Evolutionary conservation across 2,797 vertebrate genomes (phyloP).

Genomic region (Fistularia tabacaria): DNA sequence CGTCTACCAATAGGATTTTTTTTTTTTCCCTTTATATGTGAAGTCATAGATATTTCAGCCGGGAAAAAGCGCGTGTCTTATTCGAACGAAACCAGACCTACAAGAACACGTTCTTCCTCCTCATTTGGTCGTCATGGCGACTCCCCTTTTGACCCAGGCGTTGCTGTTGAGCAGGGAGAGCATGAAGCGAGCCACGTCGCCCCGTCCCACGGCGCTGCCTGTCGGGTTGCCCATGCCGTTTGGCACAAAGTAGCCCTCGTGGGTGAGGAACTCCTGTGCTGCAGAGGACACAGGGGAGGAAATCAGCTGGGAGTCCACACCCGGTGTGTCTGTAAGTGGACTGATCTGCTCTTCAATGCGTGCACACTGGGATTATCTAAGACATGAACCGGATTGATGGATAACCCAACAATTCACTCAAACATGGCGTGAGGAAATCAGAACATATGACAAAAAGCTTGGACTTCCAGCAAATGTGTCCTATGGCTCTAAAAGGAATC

Average conservation of each 20-base stretch:
- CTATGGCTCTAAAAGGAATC: too few species aligned
- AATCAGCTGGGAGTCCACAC: too few species aligned
- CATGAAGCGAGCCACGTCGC: conserved; percentile 75
- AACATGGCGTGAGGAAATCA: neutral
- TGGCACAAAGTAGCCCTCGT: conserved; percentile 76
- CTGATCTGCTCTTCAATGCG: neutral
- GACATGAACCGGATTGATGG: neutral
- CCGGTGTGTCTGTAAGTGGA: neutral
- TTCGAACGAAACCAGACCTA: neutral
- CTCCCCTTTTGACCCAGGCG: conserved; percentile 71
- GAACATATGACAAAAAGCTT: conserved; percentile 10
- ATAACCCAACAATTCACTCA: conserved; percentile 4
- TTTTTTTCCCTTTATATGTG: neutral
- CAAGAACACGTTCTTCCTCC: neutral
- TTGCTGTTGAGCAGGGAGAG: conserved; percentile 72
- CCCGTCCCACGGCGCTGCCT: conserved; percentile 55
- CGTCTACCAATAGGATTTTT: neutral
- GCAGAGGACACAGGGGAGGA: conserved; percentile 10
- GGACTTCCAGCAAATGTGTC: conserved; percentile 15
- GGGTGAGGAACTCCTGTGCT: conserved; percentile 74
- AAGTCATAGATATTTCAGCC: neutral
- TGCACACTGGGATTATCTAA: neutral
- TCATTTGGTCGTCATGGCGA: conserved; percentile 72
- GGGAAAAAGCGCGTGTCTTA: neutral
- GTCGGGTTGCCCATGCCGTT: conserved; percentile 42